phyloP scores from a whole-genome alignment of 2,888 invertebrate species.

The Eurois occulta region DNA sequence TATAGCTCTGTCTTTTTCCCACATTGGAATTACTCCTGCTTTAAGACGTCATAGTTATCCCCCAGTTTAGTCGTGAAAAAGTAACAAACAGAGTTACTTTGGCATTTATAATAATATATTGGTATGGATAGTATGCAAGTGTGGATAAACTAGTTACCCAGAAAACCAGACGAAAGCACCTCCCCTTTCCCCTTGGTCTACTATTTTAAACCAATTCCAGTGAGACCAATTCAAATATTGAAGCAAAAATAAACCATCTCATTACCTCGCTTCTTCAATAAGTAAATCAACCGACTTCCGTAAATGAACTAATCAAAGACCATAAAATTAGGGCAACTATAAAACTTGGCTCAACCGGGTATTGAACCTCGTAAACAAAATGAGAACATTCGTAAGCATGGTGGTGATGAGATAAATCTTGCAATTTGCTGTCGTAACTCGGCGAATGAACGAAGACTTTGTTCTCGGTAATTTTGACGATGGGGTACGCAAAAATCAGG shows the following conservation, averaged over 20 bases:
- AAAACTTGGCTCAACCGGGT: slow-evolving; percentile 63
- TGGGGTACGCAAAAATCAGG: background rate
- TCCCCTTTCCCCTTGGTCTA: background rate
- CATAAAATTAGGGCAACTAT: slow-evolving; percentile 70
- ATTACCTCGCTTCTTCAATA: slow-evolving; percentile 35
- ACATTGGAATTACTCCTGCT: no score
- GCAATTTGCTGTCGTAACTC: slow-evolving; percentile 61
- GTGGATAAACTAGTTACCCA: no score
- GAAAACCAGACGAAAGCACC: no score
- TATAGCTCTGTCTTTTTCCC: no score
- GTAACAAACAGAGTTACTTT: no score
- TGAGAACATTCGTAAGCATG: slow-evolving; percentile 69
- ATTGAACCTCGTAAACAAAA: slow-evolving; percentile 70
- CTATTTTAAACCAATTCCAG: background rate
- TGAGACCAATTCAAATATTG: background rate
- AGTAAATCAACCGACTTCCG: slow-evolving; percentile 55
- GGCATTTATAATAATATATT: no score
- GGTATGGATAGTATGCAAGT: no score
- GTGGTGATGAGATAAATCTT: slow-evolving; percentile 66
- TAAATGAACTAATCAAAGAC: slow-evolving; percentile 60
- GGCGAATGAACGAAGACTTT: slow-evolving; percentile 53
- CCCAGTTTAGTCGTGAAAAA: no score
- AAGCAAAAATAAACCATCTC: slow-evolving; percentile 14
- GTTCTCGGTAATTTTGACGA: slow-evolving; percentile 37
- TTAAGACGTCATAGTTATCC: no score